Evolutionary conservation across 2,113 vertebrate genomes (phyloP), one percentile per base, ranked within the genome.

Genomic region (Vulpes lagopus): DNA sequence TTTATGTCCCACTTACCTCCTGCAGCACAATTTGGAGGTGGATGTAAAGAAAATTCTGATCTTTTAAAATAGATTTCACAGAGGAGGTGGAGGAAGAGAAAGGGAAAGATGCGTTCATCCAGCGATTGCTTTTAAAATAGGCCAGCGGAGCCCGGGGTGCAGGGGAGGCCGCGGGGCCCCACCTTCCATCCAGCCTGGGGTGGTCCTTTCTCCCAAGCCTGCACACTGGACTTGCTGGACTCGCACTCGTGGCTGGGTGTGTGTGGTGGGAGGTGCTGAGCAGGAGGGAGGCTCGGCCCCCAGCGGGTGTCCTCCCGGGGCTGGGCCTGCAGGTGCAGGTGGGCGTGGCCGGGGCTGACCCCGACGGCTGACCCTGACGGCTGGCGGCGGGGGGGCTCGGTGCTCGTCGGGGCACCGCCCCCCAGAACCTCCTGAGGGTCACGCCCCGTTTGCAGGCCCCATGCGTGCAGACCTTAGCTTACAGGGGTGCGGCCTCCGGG

Each of bases 11-110:
- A 76, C 35, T 89, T 96, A 19, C 10, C 67, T 59, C 69, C 51
- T 23, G 67, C 12, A 15, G 96, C 35, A 43, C 85, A 20, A 11
- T 43, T 88, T 20, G 30, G 92, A 84, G 95, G 91, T 76, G 71
- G 81, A 89, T 81, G 71, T 71, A 94, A 94, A 76, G 97, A 69
- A 64, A 94, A 96, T 15, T 69, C 57, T 69, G 81, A 94, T 96
- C 81, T 93, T 93, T 82, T 95, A 97, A 97, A 97, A 97, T 96
- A 96, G 95, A 78, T 82, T 81, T 84, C 81, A 64, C 82, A 59
- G 64, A 83, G 35, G 82, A 65, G 74, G 78, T 15, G 64, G 43
- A 49, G 49, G 35, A 60, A 22, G 49, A 74, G 65, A 65, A 6
- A 20, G 69, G 43, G 17, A 49, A 43, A 35, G 62, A 30, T 81